Percentiles rank a stretch among this genome's conserved stretches.
Conservation (phyloP, 2,888 invertebrate genomes). For the Eubasilissa splendida region DNA sequence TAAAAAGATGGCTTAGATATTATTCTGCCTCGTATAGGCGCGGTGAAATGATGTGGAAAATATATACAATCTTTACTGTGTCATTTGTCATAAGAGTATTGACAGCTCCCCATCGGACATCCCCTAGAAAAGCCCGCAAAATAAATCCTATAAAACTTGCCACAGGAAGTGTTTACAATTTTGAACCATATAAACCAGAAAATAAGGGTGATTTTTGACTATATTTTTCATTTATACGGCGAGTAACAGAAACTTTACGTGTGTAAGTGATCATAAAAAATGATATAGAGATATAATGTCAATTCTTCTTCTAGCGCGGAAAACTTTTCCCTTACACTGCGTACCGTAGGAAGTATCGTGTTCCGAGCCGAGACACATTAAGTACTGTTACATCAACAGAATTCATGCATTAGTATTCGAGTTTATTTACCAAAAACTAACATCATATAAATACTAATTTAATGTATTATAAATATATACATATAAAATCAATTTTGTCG, state of each 20-base stretch:
- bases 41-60: conserved; percentile 59
- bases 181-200: neutral
- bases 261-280: conserved; percentile 24
- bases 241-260: conserved; percentile 7
- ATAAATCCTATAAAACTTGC: conserved; percentile 15
- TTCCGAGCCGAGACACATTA: neutral
- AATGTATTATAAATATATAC: too few relatives aligned
- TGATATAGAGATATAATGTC: neutral
- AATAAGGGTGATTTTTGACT: conserved; percentile 23
- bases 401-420: too few relatives aligned
- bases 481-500: too few relatives aligned
- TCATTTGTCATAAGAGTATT: conserved; percentile 58
- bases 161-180: conserved; percentile 5
- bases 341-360: neutral
- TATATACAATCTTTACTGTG: conserved; percentile 59
- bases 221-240: neutral
- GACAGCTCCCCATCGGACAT: conserved; percentile 47
- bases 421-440: too few relatives aligned
- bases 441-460: too few relatives aligned
- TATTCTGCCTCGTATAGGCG: conserved; percentile 51
- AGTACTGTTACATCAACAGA: neutral
- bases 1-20: conserved; percentile 49
- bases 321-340: neutral
- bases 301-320: neutral
- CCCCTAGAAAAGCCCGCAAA: conserved; percentile 21